Percentiles rank a stretch among this genome's conserved stretches.
Conservation (phyloP, 2,888 invertebrate species). For the Hybos culiciformis region DNA sequence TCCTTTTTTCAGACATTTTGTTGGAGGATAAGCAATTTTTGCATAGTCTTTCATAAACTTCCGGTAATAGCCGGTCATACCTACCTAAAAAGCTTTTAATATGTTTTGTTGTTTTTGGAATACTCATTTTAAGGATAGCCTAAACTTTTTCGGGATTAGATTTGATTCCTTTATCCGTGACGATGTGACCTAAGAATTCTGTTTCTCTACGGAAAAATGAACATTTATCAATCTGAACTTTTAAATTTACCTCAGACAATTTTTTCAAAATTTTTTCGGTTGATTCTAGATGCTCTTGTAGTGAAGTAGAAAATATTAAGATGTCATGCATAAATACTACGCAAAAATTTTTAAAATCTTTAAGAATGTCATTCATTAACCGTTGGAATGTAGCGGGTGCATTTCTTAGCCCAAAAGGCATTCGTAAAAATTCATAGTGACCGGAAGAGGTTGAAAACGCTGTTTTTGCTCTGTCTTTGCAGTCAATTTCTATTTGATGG, state of each 20-base stretch:
- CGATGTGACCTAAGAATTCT: conserved; percentile 15
- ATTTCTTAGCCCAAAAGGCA: conserved; percentile 11
- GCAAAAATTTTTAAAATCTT: conserved; percentile 12
- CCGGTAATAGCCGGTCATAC: conserved; percentile 18
- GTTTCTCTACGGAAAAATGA: conserved; percentile 4
- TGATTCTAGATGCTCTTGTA: conserved; percentile 6
- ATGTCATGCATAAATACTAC: not conserved
- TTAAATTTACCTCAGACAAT: not conserved
- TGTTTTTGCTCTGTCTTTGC: conserved; percentile 4
- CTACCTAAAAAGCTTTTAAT: conserved; percentile 2
- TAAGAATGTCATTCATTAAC: conserved; percentile 10
- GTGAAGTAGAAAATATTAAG: not conserved
- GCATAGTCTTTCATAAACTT: conserved; percentile 6
- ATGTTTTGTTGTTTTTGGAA: not conserved
- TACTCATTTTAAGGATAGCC: not conserved
- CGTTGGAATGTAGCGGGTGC: not conserved
- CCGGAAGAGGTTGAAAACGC: conserved; percentile 6
- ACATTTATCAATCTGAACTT: conserved; percentile 7
- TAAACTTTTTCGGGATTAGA: not conserved
- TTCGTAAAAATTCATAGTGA: conserved; percentile 8
- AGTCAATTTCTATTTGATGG: conserved; percentile 14
- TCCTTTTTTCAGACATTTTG: conserved; percentile 1
- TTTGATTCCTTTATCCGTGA: conserved; percentile 17
- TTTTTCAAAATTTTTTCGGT: conserved; percentile 10
- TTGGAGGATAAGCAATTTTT: conserved; percentile 2